Evolutionary conservation across 2,888 invertebrate genomes (phyloP), one percentile per base, ranked within the genome.

Genomic region (Anthophora plumipes): DNA sequence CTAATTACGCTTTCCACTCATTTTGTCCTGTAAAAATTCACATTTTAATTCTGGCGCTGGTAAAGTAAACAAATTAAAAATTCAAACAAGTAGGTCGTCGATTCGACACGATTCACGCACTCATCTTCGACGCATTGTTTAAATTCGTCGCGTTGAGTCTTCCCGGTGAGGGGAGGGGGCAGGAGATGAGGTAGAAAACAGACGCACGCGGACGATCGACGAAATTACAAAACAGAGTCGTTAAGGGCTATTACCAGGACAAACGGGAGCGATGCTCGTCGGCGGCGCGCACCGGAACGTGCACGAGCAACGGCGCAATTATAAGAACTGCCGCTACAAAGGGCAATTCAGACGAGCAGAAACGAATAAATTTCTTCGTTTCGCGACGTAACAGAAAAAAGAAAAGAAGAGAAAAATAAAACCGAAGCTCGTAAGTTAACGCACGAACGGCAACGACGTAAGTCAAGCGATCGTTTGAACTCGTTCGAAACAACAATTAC

Each of bases 401-500:
- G 31, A 31, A 4, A 31, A 4, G 4, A 4, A 31, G 31, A 31
- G 31, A 31, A 4, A 31, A 4, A 31, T 1, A 31, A 4, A 31
- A 14, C 52, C 31, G 31, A 52, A 48, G 63, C n/a, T 68, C 50
- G 59, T 31, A 68, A 68, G 68, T 70, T 60, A 60, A 60, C 60
- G 60, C 37, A 57, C 50, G 59, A 68, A 68, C 31, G 59, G n/a
- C 46, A n/a, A 14, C 54, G 17, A 54, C 46, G 43, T 12, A n/a
- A 70, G 61, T 46, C 25, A 12, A 52, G 17, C 54, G 43, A 54
- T 39, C 70, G 54, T 75, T 75, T 37, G 54, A 69, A 75, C 41
- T 59, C 46, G 63, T 71, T 61, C 63, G 54, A 63, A 71, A 71
- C 71, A 72, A 64, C 61, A 70, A 48, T 46, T 75, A 70, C 70